Evolutionary conservation across 2,888 invertebrate genomes (phyloP).

Genomic region (Slavum lentiscoides): DNA sequence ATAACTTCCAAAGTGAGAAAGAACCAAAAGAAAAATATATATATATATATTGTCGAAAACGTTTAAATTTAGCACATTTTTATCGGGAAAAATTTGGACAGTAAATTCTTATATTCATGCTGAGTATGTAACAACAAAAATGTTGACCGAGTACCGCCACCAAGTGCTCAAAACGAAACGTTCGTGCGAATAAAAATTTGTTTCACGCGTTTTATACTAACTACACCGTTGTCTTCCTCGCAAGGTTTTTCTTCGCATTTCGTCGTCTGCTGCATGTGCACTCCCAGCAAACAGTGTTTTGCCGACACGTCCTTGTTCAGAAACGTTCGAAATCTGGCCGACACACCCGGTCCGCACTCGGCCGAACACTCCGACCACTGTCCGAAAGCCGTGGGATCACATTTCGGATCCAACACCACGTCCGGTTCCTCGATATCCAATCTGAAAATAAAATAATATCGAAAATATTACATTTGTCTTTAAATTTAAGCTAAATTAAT

Average conservation of each 20-base stretch:
- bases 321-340: conserved; percentile 76
- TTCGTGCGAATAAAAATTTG: no score
- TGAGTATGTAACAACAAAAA: no score
- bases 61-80: no score
- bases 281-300: conserved; percentile 68
- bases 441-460: conserved; percentile 11
- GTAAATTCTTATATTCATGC: no score
- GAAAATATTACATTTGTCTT: neutral
- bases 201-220: neutral
- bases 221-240: conserved; percentile 8
- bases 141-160: no score
- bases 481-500: no score
- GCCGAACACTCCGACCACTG: conserved; percentile 81
- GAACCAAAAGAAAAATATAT: no score
- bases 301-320: conserved; percentile 68
- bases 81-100: no score
- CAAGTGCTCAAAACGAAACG: no score
- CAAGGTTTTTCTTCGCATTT: conserved; percentile 56
- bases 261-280: conserved; percentile 58
- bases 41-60: no score
- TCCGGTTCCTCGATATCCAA: neutral
- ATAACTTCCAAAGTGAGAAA: no score
- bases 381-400: conserved; percentile 74
- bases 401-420: conserved; percentile 63
- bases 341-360: conserved; percentile 82